Percentiles rank a stretch among this genome's conserved stretches.
Evolutionary conservation across 2,797 vertebrate genomes (phyloP).

Genomic region (Denticeps clupeoides): DNA sequence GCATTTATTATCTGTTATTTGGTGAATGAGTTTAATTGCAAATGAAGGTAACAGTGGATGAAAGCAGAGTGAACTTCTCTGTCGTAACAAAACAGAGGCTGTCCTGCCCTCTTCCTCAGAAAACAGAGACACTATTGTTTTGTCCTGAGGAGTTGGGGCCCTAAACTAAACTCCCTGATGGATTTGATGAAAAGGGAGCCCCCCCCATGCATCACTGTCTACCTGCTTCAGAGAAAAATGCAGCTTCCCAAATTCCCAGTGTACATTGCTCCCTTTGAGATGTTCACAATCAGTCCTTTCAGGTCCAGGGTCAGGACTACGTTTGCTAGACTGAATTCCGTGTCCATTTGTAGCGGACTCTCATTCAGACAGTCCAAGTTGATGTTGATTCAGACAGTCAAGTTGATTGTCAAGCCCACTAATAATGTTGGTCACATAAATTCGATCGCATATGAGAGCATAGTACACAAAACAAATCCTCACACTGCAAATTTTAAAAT

Average conservation of each 20-base stretch:
- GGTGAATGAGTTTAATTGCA: no score
- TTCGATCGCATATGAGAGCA: no score
- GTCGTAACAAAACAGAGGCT: background rate
- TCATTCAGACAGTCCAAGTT: no score
- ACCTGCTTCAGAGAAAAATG: no score
- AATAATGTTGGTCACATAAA: no score
- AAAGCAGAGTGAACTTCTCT: background rate
- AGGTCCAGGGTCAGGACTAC: constrained; percentile 44
- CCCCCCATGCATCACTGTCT: no score
- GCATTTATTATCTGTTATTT: no score
- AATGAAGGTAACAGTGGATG: no score
- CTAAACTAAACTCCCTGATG: constrained; percentile 64
- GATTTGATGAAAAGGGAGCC: constrained; percentile 53
- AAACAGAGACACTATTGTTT: background rate
- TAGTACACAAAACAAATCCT: no score
- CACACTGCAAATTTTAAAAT: no score
- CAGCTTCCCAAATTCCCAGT: background rate
- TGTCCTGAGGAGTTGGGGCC: constrained; percentile 28
- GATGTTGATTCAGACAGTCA: background rate
- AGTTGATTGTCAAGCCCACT: no score
- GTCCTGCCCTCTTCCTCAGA: background rate
- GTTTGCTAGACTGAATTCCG: background rate
- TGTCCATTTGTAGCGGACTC: no score
- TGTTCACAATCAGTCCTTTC: constrained; percentile 27
- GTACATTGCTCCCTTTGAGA: constrained; percentile 16